These are phyloP conservation scores for Thyatira batis DNA, from an alignment of 2,888 invertebrate genomes.

Conservation along the genomic window DNA sequence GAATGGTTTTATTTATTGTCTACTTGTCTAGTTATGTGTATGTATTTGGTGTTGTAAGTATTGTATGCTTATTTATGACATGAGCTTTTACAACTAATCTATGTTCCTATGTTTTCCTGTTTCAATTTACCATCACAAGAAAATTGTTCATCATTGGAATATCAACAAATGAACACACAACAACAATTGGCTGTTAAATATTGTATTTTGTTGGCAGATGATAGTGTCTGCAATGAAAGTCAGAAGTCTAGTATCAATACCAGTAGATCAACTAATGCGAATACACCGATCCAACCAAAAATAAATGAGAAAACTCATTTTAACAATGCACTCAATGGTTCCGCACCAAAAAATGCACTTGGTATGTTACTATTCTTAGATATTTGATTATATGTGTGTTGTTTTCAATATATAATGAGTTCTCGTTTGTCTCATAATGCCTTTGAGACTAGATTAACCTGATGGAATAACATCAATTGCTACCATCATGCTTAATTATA, in stretches of 20 bases:
- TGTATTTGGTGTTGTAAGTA: neutral
- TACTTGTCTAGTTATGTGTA: neutral
- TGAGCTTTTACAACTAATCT: neutral
- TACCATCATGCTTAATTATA: too few species aligned
- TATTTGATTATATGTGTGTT: constrained; percentile 20
- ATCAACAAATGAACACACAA: constrained; percentile 10
- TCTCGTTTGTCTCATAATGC: neutral
- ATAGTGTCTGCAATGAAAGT: constrained; percentile 73
- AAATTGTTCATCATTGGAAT: neutral
- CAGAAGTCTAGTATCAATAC: constrained; percentile 66
- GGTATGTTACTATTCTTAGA: constrained; percentile 60
- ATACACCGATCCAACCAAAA: constrained; percentile 61
- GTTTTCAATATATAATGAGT: constrained; percentile 11
- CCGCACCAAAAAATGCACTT: constrained; percentile 68
- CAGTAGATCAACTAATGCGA: constrained; percentile 59
- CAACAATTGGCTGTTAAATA: constrained; percentile 33
- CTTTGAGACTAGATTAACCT: neutral
- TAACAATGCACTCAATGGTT: constrained; percentile 68
- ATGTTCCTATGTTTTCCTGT: neutral
- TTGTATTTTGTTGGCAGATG: constrained; percentile 73
- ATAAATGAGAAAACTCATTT: constrained; percentile 61
- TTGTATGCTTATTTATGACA: neutral
- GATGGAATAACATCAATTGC: too few species aligned
- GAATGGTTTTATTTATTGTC: too few species aligned
- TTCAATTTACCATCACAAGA: constrained; percentile 31